Evolutionary conservation across 1,140 invertebrate genomes (phyloP).

Genomic region (Drosophila ironensis): DNA sequence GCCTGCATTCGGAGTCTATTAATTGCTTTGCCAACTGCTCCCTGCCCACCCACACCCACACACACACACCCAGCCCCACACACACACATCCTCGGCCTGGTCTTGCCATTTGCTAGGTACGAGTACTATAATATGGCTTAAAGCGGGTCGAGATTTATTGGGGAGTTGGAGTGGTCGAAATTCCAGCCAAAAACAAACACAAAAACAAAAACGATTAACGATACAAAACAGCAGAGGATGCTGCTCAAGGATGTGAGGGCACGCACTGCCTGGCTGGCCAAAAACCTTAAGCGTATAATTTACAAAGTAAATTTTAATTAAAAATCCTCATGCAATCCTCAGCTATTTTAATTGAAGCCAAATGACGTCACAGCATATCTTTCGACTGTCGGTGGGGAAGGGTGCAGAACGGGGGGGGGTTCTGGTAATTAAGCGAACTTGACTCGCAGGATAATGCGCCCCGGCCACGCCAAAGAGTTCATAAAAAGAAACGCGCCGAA

Average conservation of each 20-base stretch:
- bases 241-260: slow-evolving; percentile 21
- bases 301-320: slow-evolving; percentile 78
- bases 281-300: slow-evolving; percentile 73
- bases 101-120: too few relatives aligned
- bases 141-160: background rate
- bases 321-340: slow-evolving; percentile 73
- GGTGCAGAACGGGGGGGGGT: background rate
- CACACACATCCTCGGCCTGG: too few relatives aligned
- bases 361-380: slow-evolving; percentile 67
- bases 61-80: too few relatives aligned
- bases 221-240: background rate
- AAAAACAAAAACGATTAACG: background rate
- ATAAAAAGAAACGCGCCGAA: slow-evolving; percentile 54
- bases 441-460: slow-evolving; percentile 48
- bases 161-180: background rate
- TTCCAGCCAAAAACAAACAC: too few relatives aligned
- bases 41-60: too few relatives aligned
- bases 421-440: slow-evolving; percentile 70
- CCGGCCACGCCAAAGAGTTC: slow-evolving; percentile 55
- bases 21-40: slow-evolving; percentile 23
- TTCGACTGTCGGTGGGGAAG: slow-evolving; percentile 19
- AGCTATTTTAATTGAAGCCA: slow-evolving; percentile 77
- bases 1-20: slow-evolving; percentile 16
- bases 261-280: slow-evolving; percentile 24
- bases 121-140: too few relatives aligned